A percentile compares a stretch with the other conserved stretches of the same genome.
phyloP scores from a whole-genome alignment of 2,888 invertebrate genomes.

The Zaprionus bogoriensis region DNA sequence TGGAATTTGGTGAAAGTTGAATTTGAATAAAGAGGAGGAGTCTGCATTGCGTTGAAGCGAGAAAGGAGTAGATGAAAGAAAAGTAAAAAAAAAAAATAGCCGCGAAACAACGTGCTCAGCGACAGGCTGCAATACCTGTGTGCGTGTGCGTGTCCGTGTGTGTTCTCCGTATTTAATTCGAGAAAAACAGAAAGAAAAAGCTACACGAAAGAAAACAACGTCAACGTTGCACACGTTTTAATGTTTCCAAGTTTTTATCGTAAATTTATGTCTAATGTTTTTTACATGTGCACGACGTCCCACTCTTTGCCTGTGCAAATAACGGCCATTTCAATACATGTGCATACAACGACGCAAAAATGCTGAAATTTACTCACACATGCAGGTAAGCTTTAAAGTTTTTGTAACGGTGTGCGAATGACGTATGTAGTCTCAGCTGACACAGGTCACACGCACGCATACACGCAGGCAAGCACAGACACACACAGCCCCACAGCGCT shows the following conservation, averaged over 20 bases:
- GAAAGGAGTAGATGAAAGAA: neutral
- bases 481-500: constrained; percentile 2
- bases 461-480: constrained; percentile 5
- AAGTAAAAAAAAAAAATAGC: neutral
- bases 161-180: too few relatives aligned
- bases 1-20: constrained; percentile 51
- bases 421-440: constrained; percentile 47
- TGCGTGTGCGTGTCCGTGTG: neutral
- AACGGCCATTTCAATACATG: constrained; percentile 38
- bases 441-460: constrained; percentile 15
- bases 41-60: neutral
- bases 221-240: constrained; percentile 4
- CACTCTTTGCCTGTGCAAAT: constrained; percentile 15
- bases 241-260: constrained; percentile 17
- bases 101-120: neutral
- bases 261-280: constrained; percentile 47
- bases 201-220: neutral
- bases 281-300: constrained; percentile 54
- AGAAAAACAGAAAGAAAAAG: neutral
- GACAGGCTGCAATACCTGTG: neutral
- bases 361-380: constrained; percentile 19
- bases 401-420: constrained; percentile 26
- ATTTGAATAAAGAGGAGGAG: constrained; percentile 10
- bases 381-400: constrained; percentile 43
- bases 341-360: constrained; percentile 11